phyloP scores from a whole-genome alignment of 2,888 invertebrate species.

The Eulithis testata region DNA sequence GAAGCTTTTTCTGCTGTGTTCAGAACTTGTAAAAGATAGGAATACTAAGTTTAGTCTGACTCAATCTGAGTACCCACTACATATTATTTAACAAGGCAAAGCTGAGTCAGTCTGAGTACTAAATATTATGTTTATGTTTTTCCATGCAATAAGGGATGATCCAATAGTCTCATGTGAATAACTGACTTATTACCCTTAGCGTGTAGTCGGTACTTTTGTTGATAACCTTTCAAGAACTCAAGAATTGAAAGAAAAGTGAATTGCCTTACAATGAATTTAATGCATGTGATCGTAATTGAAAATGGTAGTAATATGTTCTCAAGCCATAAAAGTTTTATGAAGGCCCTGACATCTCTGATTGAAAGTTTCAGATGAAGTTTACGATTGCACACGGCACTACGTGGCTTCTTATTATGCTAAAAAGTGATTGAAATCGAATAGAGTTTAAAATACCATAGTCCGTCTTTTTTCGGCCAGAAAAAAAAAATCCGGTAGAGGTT shows the following conservation, averaged over 20 bases:
- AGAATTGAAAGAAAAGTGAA: constrained; percentile 13
- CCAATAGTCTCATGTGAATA: too few relatives aligned
- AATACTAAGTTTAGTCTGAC: too few relatives aligned
- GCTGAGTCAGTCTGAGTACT: too few relatives aligned
- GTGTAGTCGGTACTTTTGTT: constrained; percentile 3
- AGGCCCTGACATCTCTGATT: constrained; percentile 12
- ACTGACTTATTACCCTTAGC: too few relatives aligned
- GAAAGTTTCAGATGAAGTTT: constrained; percentile 19
- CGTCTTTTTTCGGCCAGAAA: too few relatives aligned
- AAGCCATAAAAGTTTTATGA: constrained; percentile 27
- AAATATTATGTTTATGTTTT: too few relatives aligned
- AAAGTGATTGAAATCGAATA: neutral
- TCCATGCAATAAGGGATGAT: too few relatives aligned
- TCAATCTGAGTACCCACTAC: too few relatives aligned
- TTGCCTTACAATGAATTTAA: constrained; percentile 14
- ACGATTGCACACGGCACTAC: constrained; percentile 6
- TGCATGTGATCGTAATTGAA: constrained; percentile 29
- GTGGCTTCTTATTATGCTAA: neutral
- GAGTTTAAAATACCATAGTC: too few relatives aligned
- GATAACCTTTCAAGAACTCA: neutral
- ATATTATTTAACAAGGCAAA: too few relatives aligned
- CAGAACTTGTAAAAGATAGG: too few relatives aligned
- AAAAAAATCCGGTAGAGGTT: too few relatives aligned
- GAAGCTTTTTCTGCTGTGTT: neutral
- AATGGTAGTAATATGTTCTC: constrained; percentile 26